Base-by-base conservation (phyloP, 2,113 vertebrate species). In the Neotoma lepida region DNA sequence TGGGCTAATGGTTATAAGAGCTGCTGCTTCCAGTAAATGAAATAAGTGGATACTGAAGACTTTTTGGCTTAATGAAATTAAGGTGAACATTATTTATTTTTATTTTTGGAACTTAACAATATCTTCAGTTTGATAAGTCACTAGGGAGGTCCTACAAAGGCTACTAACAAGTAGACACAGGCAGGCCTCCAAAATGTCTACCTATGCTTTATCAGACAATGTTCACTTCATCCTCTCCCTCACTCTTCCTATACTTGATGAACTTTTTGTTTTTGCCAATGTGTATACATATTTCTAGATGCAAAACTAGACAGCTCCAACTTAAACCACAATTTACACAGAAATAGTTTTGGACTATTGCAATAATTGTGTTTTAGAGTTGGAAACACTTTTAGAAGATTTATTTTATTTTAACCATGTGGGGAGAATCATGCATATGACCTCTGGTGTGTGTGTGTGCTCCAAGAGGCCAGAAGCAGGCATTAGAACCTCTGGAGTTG, bases 11-110 rank as follows among this genome's bases (percentile, higher is more conserved):
- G 33, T 39, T 56, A 46, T 0, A 66, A 28, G 35, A 70, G 66
- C 91, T 97, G 66, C 14, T 71, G 49, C 44, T 89, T 95, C 54
- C 78, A 82, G 61, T n/a, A 77, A 92, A 78, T 17, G 54, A 61
- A 77, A 9, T 64, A 74, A 80, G 18, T 82, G 64, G 93, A 56
- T 10, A 46, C 54, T 13, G 46, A 90, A 64, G 18, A 91, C 28
- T 14, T 92, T 41, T 49, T 84, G 17, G 44, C 70, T 46, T 81
- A 76, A 14, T 28, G 66, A 95, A 74, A 86, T 82, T 54, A 89
- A 82, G 22, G 39, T 77, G 70, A 78, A 41, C 9, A 56, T 41
- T 46, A 44, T 44, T 95, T 88, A 4, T 49, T 35, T 74, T 82
- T 76, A 9, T 54, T 28, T 82, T 84, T 63, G 63, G 91, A 91